These are phyloP conservation scores for Steatornis caripensis DNA, from an alignment of 2,113 vertebrate species.

Conservation along the genomic window DNA sequence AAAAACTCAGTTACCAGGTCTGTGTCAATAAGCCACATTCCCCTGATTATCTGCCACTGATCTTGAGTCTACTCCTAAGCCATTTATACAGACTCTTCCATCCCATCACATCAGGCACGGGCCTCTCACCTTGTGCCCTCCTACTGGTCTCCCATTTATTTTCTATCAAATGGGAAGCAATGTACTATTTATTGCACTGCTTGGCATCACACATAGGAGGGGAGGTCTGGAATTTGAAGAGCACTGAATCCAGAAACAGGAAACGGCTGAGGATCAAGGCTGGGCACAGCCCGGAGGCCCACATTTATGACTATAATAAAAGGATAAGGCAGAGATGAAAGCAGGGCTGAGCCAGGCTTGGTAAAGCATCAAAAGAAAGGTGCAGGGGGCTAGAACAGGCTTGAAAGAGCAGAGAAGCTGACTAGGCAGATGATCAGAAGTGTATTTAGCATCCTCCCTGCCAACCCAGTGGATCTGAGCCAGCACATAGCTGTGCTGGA, in stretches of 20 bases:
- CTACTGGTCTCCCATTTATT: background rate
- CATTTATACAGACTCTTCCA: background rate
- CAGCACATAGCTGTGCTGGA: background rate
- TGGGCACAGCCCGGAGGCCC: constrained; percentile 30
- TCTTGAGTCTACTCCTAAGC: background rate
- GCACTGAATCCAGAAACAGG: constrained; percentile 32
- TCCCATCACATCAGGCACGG: background rate
- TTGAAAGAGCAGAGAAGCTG: constrained; percentile 32
- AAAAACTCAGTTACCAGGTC: background rate
- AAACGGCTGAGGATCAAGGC: constrained; percentile 48
- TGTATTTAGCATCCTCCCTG: background rate
- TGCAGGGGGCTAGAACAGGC: constrained; percentile 35
- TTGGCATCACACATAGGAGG: background rate
- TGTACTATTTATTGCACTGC: background rate
- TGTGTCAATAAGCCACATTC: background rate
- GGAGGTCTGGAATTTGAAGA: constrained; percentile 36
- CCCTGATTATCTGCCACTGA: background rate
- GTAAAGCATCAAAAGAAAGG: constrained; percentile 51
- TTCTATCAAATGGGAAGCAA: background rate
- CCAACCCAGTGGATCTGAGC: background rate
- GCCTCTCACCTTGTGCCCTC: background rate
- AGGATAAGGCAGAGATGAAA: constrained; percentile 41
- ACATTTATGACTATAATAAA: constrained; percentile 20
- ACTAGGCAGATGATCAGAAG: constrained; percentile 44
- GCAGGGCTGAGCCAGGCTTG: constrained; percentile 19